Base-by-base conservation (phyloP, 2,888 invertebrate genomes). In the Hybos culiciformis region DNA sequence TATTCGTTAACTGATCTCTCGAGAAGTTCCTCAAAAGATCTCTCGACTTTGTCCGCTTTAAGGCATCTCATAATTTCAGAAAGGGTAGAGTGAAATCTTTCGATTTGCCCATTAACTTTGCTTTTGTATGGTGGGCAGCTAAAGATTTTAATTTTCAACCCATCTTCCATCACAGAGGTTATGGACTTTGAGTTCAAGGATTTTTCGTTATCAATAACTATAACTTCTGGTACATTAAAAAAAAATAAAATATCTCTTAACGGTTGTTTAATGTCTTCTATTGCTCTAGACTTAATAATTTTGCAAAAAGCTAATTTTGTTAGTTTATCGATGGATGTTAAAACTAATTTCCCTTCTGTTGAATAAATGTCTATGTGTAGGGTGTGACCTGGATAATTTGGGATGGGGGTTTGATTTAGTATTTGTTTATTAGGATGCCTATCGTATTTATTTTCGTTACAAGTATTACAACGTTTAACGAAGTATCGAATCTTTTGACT, bases 81-180 rank as follows among this genome's bases (percentile, higher is more conserved):
- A 5, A 50, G 38, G 5, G 51, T 50, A n/a, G 47, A 50, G 31
- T 50, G 48, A 19, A 51, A 47, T 12, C 49, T 39, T 37, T 49
- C 50, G 5, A 49, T 43, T 29, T 48, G 46, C 2, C 48, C 49
- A 33, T 50, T 51, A 8, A 40, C 39, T 45, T 44, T 39, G 14
- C 46, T 47, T 24, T 41, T 46, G 33, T 48, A 46, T 11, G 47
- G 44, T 12, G 50, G 49, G 8, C 43, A 43, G 8, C 23, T 48
- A 14, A 38, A 48, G 14, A 48, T 31, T 36, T 47, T 31, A 15
- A 53, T 46, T 5, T 37, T 23, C 8, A 48, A 39, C 12, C 44
- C 40, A 26, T 45, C 42, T 21, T 46, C 34, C 31, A 49, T 42
- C 32, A 43, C 39, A 29, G 42, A 42, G 8, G 18, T 41, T 19